phyloP scores from a whole-genome alignment of 2,888 invertebrate genomes.

The Scaeva pyrastri region DNA sequence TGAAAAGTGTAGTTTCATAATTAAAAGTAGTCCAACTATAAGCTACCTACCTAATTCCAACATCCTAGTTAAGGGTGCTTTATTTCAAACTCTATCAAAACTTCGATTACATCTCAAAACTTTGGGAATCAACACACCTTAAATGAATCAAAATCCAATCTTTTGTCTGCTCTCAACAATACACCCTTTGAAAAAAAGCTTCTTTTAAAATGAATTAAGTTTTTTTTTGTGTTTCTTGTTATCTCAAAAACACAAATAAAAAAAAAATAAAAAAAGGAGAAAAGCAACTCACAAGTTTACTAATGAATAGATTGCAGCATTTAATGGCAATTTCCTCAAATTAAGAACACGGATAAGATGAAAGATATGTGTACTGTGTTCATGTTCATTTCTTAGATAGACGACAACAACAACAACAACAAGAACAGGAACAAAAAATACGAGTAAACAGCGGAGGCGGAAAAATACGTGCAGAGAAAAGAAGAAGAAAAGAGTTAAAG shows the following conservation, averaged over 20 bases:
- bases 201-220: neutral
- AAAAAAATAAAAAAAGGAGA: neutral
- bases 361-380: neutral
- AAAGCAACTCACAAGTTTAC: conserved; percentile 30
- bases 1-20: too few species aligned
- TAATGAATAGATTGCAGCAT: conserved; percentile 76
- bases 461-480: neutral
- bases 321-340: conserved; percentile 72
- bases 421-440: neutral
- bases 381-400: conserved; percentile 13
- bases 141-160: neutral
- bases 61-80: too few species aligned
- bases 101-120: too few species aligned
- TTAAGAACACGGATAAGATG: conserved; percentile 60
- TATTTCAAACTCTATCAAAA: too few species aligned
- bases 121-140: too few species aligned
- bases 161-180: neutral
- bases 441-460: conserved; percentile 43
- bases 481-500: conserved; percentile 9
- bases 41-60: too few species aligned
- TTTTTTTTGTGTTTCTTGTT: conserved; percentile 6
- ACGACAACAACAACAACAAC: neutral
- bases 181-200: neutral
- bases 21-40: too few species aligned
- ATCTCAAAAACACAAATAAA: conserved; percentile 20